Evolutionary conservation across 2,888 invertebrate genomes (phyloP).

Genomic region (Lamellibrachia satsuma): DNA sequence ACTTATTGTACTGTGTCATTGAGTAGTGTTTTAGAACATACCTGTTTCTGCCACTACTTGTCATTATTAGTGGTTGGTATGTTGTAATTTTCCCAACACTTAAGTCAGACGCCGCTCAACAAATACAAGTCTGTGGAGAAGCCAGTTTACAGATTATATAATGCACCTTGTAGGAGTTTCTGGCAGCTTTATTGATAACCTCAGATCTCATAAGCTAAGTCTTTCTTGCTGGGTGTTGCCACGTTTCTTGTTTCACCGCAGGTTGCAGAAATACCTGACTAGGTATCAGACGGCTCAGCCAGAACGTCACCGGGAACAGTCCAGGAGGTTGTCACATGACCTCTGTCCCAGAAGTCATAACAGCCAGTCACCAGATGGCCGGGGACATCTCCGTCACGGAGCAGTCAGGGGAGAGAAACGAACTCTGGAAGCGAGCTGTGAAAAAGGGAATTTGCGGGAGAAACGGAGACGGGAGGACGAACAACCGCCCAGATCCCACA

Average conservation of each 20-base stretch:
- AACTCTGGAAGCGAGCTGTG: not conserved
- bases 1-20: no score
- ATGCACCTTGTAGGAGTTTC: no score
- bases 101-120: no score
- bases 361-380: not conserved
- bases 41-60: no score
- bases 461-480: slow-evolving; percentile 1
- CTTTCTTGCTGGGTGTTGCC: no score
- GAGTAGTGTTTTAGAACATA: no score
- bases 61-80: no score
- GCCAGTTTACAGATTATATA: no score
- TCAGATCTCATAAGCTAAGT: no score
- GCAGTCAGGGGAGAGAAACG: not conserved
- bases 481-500: not conserved
- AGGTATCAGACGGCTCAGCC: not conserved
- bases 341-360: not conserved
- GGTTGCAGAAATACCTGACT: not conserved
- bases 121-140: no score
- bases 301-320: not conserved
- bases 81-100: no score
- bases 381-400: not conserved
- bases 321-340: not conserved
- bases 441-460: not conserved
- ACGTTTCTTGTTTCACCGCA: not conserved
- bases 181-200: no score